Conservation (phyloP, 1,140 invertebrate genomes). For the Myzus persicae region DNA sequence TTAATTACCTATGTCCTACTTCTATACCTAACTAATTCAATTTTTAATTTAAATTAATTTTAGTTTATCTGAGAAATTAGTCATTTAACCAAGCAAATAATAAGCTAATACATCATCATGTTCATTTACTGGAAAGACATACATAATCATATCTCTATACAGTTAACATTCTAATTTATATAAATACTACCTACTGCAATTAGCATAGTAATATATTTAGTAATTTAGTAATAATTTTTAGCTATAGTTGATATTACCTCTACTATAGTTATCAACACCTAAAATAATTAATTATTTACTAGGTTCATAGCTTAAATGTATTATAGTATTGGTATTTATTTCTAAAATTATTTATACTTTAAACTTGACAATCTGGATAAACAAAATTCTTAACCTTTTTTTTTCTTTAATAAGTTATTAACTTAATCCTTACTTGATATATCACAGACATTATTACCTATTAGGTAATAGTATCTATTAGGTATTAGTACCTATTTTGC, state of each 20-base stretch:
- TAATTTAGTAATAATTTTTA: too few species aligned
- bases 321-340: neutral
- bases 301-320: neutral
- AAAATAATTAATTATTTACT: neutral
- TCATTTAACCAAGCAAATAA: neutral
- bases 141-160: neutral
- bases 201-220: neutral
- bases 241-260: too few species aligned
- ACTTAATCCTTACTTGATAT: too few species aligned
- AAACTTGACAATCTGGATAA: too few species aligned
- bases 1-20: neutral
- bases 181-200: neutral
- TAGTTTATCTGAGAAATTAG: neutral
- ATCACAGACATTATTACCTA: neutral
- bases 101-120: neutral
- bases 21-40: neutral
- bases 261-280: neutral
- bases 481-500: neutral
- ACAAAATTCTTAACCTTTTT: too few species aligned
- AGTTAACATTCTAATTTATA: neutral
- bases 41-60: neutral
- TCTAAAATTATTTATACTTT: neutral
- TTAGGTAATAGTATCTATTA: neutral
- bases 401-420: too few species aligned
- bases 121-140: neutral